phyloP scores from a whole-genome alignment of 2,797 vertebrate genomes.

The Enteromius anoplus region DNA sequence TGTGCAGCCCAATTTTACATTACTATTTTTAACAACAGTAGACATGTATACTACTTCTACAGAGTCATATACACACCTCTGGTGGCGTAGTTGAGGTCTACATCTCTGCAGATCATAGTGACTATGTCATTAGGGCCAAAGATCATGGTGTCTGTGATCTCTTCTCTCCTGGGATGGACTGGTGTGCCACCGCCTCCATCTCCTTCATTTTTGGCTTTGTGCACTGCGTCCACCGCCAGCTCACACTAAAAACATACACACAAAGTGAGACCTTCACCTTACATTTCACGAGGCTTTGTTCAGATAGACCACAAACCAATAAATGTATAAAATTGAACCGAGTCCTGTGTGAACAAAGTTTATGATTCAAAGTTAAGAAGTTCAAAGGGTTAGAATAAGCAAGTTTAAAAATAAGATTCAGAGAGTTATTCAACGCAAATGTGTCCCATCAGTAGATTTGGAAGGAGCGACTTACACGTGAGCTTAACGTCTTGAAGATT shows the following conservation, averaged over 20 bases:
- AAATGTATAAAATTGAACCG: not conserved
- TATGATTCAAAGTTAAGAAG: not conserved
- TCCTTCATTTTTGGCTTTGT: slow-evolving; percentile 76
- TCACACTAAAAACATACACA: slow-evolving; percentile 79
- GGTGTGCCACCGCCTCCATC: slow-evolving; percentile 61
- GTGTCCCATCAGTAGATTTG: not conserved
- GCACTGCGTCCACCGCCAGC: slow-evolving; percentile 91
- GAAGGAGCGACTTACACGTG: slow-evolving; percentile 78
- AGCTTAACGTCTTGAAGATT: slow-evolving; percentile 92
- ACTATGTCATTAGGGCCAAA: slow-evolving; percentile 88
- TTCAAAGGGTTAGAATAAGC: not conserved
- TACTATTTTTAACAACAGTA: not conserved
- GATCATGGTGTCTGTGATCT: slow-evolving; percentile 93
- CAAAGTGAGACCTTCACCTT: not conserved
- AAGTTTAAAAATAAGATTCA: not conserved
- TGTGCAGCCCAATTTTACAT: not conserved
- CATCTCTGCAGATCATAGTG: slow-evolving; percentile 89
- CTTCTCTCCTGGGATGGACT: slow-evolving; percentile 82
- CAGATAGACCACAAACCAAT: not conserved
- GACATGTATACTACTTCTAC: not conserved
- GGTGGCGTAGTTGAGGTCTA: slow-evolving; percentile 91
- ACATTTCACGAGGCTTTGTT: not conserved
- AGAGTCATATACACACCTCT: slow-evolving; percentile 76
- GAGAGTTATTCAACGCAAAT: not conserved
- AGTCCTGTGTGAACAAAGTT: too few species aligned